Base-by-base conservation (phyloP, 2,113 vertebrate species). In the Castor canadensis region DNA sequence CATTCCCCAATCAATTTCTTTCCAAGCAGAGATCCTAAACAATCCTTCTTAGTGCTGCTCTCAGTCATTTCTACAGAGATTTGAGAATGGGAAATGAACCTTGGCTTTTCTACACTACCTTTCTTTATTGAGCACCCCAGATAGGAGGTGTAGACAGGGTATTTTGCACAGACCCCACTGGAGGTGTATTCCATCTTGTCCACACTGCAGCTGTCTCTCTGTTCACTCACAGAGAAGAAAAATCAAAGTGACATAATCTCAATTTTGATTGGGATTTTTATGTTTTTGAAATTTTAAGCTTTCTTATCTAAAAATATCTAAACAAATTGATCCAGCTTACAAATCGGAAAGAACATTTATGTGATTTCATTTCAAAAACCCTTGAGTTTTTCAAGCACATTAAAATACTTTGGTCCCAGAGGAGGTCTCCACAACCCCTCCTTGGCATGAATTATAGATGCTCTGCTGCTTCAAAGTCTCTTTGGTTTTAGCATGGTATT, bases 361-460 rank as follows among this genome's bases (percentile, higher is more conserved):
- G 28, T n/a, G 77, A 76, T 84, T 89, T 26, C 40, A 26, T 91
- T 91, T 52, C 69, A 67, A 96, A 96, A 60, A 94, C 90, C 91
- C 69, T n/a, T 87, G 83, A 96, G 94, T 38, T 91, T 95, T 92
- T 95, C 66, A 91, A 92, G 91, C 45, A 84, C 56, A 93, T 80
- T 95, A 95, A 96, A 93, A 95, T 88, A 56, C 93, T 67, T 16
- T 71, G 71, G 45, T 95, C 88, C 26, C 73, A 60, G 43, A 82
- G 77, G 93, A 19, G 9, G 52, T 86, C 71, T 95, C 56, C 64
- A n/a, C 58, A 80, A 56, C 45, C 38, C 26, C 28, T 93, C 66
- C 69, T 84, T 1, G 0, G 35, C 54, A 96, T 96, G 86, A 97
- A 97, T 97, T 94, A 97, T 93, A 87, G 58, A 97, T 94, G 91